Conservation (phyloP, 2,888 invertebrate species). For the Pseudoips prasinana region DNA sequence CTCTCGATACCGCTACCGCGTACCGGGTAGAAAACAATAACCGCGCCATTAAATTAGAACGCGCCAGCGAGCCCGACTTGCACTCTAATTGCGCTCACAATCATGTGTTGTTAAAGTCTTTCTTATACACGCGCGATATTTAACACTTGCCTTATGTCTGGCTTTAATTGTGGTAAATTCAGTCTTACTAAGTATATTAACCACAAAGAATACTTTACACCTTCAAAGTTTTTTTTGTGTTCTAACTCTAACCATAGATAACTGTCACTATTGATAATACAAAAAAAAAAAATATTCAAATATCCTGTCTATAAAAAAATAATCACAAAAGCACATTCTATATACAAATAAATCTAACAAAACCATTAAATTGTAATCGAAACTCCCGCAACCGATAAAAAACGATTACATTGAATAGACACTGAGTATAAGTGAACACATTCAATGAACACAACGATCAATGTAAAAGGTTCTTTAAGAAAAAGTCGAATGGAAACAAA, state of each 20-base stretch:
- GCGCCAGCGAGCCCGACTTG: constrained; percentile 58
- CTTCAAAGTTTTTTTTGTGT: too few relatives aligned
- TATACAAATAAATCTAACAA: too few relatives aligned
- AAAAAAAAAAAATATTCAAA: too few relatives aligned
- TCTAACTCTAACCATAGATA: too few relatives aligned
- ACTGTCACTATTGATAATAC: too few relatives aligned
- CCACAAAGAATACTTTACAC: too few relatives aligned
- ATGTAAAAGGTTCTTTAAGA: constrained; percentile 46
- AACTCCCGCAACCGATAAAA: constrained; percentile 31
- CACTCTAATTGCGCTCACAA: constrained; percentile 66
- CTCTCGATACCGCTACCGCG: constrained; percentile 39
- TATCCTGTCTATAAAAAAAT: too few relatives aligned
- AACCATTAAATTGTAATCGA: constrained; percentile 42
- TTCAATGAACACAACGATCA: constrained; percentile 48
- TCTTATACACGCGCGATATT: too few relatives aligned
- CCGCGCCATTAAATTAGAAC: constrained; percentile 75
- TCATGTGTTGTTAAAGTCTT: neutral
- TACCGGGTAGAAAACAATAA: constrained; percentile 79
- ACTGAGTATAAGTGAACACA: constrained; percentile 42
- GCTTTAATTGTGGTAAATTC: too few relatives aligned
- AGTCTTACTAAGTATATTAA: too few relatives aligned
- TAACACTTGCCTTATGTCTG: too few relatives aligned
- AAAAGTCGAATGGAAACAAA: constrained; percentile 45
- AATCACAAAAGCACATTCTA: too few relatives aligned
- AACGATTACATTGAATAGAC: constrained; percentile 48